Percentiles rank a stretch among this genome's conserved stretches.
Evolutionary conservation across 2,113 vertebrate genomes (phyloP).

Genomic region (Saccopteryx bilineata): DNA sequence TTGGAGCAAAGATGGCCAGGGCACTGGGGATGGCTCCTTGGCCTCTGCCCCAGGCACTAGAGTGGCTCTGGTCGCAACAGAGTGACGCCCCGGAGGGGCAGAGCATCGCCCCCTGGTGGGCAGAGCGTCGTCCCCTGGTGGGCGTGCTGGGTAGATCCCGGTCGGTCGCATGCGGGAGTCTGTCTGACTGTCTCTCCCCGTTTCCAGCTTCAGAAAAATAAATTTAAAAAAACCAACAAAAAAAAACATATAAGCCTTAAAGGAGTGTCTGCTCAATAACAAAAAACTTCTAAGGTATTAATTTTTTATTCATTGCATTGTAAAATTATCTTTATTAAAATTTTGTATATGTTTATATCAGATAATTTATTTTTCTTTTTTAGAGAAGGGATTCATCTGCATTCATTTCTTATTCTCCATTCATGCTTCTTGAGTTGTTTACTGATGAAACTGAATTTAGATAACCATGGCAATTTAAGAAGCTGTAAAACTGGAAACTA

Average conservation of each 20-base stretch:
- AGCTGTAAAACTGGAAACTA: conserved; percentile 1
- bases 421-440: conserved; percentile 9
- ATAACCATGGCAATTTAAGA: conserved; percentile 55
- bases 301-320: background rate
- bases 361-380: background rate
- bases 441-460: conserved; percentile 37
- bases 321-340: background rate
- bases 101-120: too few relatives aligned
- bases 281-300: background rate
- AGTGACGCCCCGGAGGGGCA: too few relatives aligned
- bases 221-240: too few relatives aligned
- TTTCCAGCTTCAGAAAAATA: too few relatives aligned
- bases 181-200: too few relatives aligned
- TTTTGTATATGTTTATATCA: background rate
- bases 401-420: background rate
- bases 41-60: too few relatives aligned
- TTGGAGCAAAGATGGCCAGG: too few relatives aligned
- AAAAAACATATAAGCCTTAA: background rate
- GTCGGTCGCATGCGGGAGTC: too few relatives aligned
- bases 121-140: too few relatives aligned
- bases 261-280: background rate
- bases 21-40: too few relatives aligned
- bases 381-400: background rate
- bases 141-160: too few relatives aligned
- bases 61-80: too few relatives aligned